Conservation (phyloP, 1,140 invertebrate genomes). For the Panagrolaimus sp. region DNA sequence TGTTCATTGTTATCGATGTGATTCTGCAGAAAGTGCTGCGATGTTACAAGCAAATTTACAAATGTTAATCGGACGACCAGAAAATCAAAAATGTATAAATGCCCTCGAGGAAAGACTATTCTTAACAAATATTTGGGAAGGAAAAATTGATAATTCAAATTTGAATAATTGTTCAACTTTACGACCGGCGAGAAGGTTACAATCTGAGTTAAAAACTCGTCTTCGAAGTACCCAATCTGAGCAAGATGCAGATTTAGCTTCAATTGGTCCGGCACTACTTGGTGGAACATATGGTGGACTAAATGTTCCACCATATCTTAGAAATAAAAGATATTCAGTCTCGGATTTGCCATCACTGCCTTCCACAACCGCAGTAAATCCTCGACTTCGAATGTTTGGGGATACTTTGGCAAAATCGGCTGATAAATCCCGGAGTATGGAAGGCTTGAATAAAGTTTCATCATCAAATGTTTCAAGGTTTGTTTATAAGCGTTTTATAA, state of each 20-base stretch:
- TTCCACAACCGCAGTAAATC: neutral
- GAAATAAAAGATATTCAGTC: conserved; percentile 9
- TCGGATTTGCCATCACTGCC: conserved; percentile 1
- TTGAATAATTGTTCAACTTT: neutral
- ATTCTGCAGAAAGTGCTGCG: conserved; percentile 82
- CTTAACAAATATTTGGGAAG: conserved; percentile 34
- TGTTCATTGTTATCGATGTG: conserved; percentile 87
- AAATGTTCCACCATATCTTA: conserved; percentile 1
- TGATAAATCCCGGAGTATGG: neutral
- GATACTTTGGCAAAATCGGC: neutral
- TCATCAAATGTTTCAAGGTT: conserved; percentile 3
- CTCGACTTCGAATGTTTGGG: conserved; percentile 13
- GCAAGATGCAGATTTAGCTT: neutral
- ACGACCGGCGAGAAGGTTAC: neutral
- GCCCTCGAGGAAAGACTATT: conserved; percentile 70
- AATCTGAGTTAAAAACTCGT: neutral
- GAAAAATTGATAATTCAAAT: neutral
- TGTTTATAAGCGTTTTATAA: neutral
- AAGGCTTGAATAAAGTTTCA: neutral
- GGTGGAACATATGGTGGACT: conserved; percentile 1
- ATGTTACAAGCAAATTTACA: conserved; percentile 76
- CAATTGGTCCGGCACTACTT: neutral
- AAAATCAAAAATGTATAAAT: conserved; percentile 77
- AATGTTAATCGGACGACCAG: conserved; percentile 74
- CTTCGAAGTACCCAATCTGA: conserved; percentile 7